Evolutionary conservation across 2,797 vertebrate species (phyloP).

Genomic region (Xiphorhynchus erythropygius): DNA sequence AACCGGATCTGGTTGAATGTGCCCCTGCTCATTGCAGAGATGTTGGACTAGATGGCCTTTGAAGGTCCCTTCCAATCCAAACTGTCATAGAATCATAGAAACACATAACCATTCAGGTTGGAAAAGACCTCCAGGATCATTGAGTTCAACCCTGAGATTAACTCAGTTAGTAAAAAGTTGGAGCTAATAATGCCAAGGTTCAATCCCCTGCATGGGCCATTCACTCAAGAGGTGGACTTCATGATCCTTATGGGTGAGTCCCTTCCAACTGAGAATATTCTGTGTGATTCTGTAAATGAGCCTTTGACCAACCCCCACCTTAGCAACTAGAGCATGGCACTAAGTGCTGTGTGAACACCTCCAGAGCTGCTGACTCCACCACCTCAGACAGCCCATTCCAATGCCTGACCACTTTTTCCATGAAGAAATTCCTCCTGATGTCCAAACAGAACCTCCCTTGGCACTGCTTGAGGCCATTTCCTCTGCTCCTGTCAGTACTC

Average conservation of each 20-base stretch:
- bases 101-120: accelerated
- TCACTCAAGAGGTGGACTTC: too few species aligned
- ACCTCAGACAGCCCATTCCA: neutral
- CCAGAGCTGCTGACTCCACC: neutral
- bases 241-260: too few species aligned
- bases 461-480: neutral
- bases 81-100: neutral
- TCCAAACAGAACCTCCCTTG: neutral
- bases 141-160: neutral
- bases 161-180: too few species aligned
- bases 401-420: too few species aligned
- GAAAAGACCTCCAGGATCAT: neutral
- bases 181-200: too few species aligned
- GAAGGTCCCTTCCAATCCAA: neutral
- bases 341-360: neutral
- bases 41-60: neutral
- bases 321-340: accelerated
- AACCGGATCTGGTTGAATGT: accelerated
- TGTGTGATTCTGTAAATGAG: too few species aligned
- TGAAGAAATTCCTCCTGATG: neutral
- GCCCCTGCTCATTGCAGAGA: neutral
- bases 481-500: neutral
- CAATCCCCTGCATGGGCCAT: too few species aligned
- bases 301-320: neutral
- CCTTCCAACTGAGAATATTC: too few species aligned